A percentile compares a stretch with the other conserved stretches of the same genome.
Evolutionary conservation across 2,797 vertebrate species (phyloP).

Genomic region (Fratercula arctica): DNA sequence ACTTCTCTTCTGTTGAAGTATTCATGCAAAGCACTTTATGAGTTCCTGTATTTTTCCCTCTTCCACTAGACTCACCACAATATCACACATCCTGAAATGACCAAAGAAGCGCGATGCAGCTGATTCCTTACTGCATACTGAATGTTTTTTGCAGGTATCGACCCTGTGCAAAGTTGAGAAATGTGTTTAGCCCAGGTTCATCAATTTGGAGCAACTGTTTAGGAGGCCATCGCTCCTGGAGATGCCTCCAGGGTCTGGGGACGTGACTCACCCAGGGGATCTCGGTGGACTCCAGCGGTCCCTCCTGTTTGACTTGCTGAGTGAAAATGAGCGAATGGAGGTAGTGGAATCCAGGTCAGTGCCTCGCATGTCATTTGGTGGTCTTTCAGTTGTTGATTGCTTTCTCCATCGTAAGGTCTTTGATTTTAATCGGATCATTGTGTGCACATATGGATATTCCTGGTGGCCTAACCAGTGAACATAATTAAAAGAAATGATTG

Average conservation of each 20-base stretch:
- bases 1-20: background rate
- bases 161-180: background rate
- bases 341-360: conserved; percentile 44
- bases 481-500: conserved; percentile 87
- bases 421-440: conserved; percentile 82
- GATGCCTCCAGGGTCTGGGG: background rate
- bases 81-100: background rate
- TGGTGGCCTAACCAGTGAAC: conserved; percentile 83
- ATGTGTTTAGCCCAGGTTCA: background rate
- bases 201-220: background rate
- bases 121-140: background rate
- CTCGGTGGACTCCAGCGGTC: background rate
- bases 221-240: background rate
- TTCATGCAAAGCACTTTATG: background rate
- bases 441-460: conserved; percentile 82
- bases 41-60: background rate
- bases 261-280: background rate
- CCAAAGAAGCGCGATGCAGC: fast-evolving
- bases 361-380: conserved; percentile 69
- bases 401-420: conserved; percentile 76
- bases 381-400: conserved; percentile 77
- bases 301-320: conserved; percentile 12
- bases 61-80: background rate
- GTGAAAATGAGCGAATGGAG: conserved; percentile 42
- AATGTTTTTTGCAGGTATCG: background rate